Evolutionary conservation across 35 echinoderm and acorn worm species (phyloP), one percentile per base, ranked within the genome.

Genomic region (Patiria miniata): DNA sequence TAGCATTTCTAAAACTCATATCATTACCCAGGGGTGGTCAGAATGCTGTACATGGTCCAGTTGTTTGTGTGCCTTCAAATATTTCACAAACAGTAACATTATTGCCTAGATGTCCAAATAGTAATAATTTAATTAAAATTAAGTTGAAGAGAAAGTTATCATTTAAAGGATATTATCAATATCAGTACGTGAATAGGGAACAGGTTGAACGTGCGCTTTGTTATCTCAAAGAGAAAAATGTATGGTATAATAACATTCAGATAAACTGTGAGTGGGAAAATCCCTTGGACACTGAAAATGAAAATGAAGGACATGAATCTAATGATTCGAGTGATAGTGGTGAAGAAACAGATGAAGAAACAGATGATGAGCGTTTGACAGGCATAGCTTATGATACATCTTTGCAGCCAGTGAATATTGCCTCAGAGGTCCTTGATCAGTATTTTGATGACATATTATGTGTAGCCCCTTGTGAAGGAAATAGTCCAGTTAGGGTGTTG

Each of bases 61-160:
- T 88, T 83, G 85, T 88, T 81, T 93, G 91, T 88, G 91, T 93
- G 32, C 91, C 91, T 78, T 93, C 91, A 50, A 87, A 93, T 54
- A 81, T 78, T 36, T 16, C 42, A 16, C 51, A 93, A 83, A 93
- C 78, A 59, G 79, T 87, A 52, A 79, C 61, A 18, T 73, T 47
- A 23, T 58, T 94, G 29, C 92, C 92, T 22, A 29, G 92, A 32
- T 39, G 36, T 32, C 44, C 37, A 38, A 68, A 37, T 50, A 87
- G 90, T 76, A 83, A 89, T 61, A 33, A 79, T n/a, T 16, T 94
- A 50, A 94, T 94, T 39, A 40, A 37, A 30, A 87, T 94, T 1
- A 94, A 94, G 44, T 58, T 93, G 68, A 89, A n/a, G n/a, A n/a
- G n/a, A n/a, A n/a, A n/a, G n/a, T n/a, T n/a, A n/a, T n/a, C n/a